Conservation (phyloP, 2,888 invertebrate species). For the Drosophila formosana region DNA sequence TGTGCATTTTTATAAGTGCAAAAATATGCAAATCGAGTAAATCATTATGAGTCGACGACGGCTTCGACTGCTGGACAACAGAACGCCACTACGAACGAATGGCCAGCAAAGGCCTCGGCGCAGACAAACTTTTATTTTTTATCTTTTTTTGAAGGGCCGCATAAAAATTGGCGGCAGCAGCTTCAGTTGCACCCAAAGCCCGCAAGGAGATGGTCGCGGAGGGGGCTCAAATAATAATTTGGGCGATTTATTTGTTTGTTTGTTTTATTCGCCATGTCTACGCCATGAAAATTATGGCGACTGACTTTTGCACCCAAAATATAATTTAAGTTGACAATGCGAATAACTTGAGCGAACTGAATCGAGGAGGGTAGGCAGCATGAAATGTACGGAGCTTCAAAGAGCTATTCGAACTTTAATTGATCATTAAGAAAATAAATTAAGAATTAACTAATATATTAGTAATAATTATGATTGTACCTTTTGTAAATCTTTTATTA, state of each 20-base stretch:
- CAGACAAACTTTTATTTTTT: conserved; percentile 70
- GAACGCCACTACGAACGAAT: background rate
- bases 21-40: conserved; percentile 84
- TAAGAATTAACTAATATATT: no score
- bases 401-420: background rate
- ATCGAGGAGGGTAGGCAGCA: background rate
- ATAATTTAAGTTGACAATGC: conserved; percentile 65
- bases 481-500: no score
- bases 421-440: background rate
- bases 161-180: conserved; percentile 47
- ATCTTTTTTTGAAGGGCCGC: conserved; percentile 46
- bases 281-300: conserved; percentile 71
- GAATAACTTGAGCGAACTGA: conserved; percentile 12
- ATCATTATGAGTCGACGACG: conserved; percentile 74
- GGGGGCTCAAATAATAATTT: conserved; percentile 64
- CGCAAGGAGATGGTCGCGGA: background rate
- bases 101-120: conserved; percentile 20
- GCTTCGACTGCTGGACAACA: conserved; percentile 38
- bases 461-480: no score
- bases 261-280: conserved; percentile 72
- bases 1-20: conserved; percentile 81
- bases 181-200: conserved; percentile 18
- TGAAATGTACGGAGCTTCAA: conserved; percentile 6
- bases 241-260: conserved; percentile 79
- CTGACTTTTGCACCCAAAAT: conserved; percentile 63